These are phyloP conservation scores for Megalonaias nervosa DNA, from an alignment of 1,140 invertebrate genomes.

Conservation along the genomic window DNA sequence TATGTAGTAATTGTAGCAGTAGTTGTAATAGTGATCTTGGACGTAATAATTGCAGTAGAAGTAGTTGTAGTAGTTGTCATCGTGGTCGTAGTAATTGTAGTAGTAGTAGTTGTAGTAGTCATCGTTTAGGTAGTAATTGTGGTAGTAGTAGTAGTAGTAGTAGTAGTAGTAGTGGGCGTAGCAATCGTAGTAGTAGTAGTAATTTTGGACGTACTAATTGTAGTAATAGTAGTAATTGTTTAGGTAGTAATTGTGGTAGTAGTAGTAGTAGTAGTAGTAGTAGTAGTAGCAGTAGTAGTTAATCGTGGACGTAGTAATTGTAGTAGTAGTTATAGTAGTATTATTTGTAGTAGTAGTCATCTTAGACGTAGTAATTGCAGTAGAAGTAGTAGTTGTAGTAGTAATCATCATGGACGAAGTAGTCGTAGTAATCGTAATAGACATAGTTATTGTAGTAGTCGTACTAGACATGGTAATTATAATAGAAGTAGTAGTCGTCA, in stretches of 20 bases:
- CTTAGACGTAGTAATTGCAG: neutral
- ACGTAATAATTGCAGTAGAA: neutral
- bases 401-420: neutral
- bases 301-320: too few species aligned
- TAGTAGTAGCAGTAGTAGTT: neutral
- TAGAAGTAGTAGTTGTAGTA: neutral
- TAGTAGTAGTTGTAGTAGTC: conserved; percentile 2
- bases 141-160: neutral
- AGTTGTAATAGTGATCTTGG: neutral
- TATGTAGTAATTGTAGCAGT: neutral
- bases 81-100: neutral
- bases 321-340: neutral
- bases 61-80: neutral
- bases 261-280: neutral
- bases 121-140: neutral
- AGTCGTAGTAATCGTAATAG: neutral
- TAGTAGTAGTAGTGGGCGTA: neutral
- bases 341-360: neutral
- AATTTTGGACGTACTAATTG: too few species aligned
- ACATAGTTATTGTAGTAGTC: neutral
- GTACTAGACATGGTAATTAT: neutral
- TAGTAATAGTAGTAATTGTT: neutral
- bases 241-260: neutral
- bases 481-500: neutral
- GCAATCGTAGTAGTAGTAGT: neutral